These are phyloP conservation scores for Branchipolynoe longqiensis DNA, from an alignment of 2,888 invertebrate species.

Conservation along the genomic window DNA sequence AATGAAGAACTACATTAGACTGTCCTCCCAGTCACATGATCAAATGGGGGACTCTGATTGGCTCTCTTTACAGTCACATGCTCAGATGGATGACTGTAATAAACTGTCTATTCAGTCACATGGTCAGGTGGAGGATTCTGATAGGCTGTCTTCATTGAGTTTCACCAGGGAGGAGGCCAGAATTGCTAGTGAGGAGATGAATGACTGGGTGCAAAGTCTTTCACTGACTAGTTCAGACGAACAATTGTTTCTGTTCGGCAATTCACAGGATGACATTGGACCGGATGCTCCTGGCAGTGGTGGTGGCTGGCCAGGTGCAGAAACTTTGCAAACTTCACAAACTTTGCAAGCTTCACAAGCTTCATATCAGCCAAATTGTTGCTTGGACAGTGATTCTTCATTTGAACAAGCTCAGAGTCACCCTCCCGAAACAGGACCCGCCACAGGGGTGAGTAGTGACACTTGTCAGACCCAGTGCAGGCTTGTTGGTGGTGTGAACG, in stretches of 20 bases:
- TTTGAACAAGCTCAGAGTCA: too few relatives aligned
- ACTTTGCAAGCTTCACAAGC: too few relatives aligned
- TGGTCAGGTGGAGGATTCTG: not conserved
- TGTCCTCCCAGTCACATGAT: not conserved
- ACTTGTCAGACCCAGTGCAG: too few relatives aligned
- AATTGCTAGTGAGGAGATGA: not conserved
- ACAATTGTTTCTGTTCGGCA: not conserved
- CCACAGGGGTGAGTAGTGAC: too few relatives aligned
- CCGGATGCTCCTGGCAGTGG: too few relatives aligned
- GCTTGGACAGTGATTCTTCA: too few relatives aligned
- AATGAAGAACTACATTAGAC: not conserved
- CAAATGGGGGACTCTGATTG: not conserved
- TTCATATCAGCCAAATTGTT: too few relatives aligned
- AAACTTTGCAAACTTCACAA: not conserved
- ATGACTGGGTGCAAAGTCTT: not conserved
- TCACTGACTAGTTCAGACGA: constrained; percentile 13
- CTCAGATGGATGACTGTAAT: not conserved
- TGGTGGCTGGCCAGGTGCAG: not conserved
- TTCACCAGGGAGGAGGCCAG: constrained; percentile 5
- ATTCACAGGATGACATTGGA: not conserved
- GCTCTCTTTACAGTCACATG: not conserved
- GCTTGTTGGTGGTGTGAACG: not conserved
- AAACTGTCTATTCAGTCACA: not conserved
- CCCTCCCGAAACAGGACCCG: too few relatives aligned
- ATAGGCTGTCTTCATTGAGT: not conserved